These are phyloP conservation scores for Tetranychus cinnabarinus DNA, from an alignment of 1,140 invertebrate genomes.

Conservation along the genomic window DNA sequence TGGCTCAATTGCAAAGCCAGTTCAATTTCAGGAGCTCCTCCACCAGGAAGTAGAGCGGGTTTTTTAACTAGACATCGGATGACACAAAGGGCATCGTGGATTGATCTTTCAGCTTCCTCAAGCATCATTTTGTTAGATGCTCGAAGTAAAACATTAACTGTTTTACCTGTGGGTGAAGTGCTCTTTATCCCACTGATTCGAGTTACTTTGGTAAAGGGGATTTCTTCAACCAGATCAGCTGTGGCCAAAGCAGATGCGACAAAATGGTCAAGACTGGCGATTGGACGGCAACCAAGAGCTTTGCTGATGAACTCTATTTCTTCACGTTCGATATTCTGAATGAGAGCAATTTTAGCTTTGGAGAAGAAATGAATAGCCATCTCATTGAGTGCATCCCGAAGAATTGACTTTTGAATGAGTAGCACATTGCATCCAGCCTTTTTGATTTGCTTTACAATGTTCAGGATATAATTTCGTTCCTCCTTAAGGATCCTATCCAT, in stretches of 20 bases:
- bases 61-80: conserved; percentile 90
- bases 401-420: conserved; percentile 92
- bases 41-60: conserved; percentile 67
- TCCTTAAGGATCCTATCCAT: conserved; percentile 98
- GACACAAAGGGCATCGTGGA: conserved; percentile 95
- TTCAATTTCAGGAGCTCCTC: conserved; percentile 91
- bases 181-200: conserved; percentile 33
- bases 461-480: conserved; percentile 89
- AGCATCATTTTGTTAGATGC: conserved; percentile 90
- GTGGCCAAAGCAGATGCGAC: conserved; percentile 62
- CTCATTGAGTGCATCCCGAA: conserved; percentile 88
- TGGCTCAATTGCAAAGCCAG: conserved; percentile 59
- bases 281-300: conserved; percentile 70
- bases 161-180: conserved; percentile 25
- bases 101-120: conserved; percentile 76
- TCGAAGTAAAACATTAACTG: conserved; percentile 74
- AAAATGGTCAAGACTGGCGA: conserved; percentile 97
- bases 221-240: conserved; percentile 86
- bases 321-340: conserved; percentile 92
- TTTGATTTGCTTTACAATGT: conserved; percentile 97
- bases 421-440: conserved; percentile 94
- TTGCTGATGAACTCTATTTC: conserved; percentile 95
- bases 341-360: conserved; percentile 97
- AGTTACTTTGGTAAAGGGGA: conserved; percentile 69
- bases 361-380: conserved; percentile 91